Conservation (phyloP, 2,797 vertebrate species). For the Hypotaenidia philippensis region DNA sequence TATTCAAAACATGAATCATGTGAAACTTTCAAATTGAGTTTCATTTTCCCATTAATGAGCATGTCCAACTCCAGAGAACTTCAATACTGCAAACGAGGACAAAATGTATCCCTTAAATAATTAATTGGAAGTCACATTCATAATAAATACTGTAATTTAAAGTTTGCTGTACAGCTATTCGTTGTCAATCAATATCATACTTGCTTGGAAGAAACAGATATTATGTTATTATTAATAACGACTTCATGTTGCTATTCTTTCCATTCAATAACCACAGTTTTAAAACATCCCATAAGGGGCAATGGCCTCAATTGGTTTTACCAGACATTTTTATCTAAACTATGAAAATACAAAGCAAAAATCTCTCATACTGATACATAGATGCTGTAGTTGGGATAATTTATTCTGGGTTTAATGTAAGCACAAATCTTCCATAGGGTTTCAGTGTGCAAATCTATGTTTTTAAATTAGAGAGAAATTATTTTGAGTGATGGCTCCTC, state of each 20-base stretch:
- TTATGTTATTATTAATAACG: background rate
- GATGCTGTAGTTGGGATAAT: background rate
- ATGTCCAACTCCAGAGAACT: background rate
- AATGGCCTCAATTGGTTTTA: background rate
- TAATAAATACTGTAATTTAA: conserved; percentile 60
- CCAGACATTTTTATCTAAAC: background rate
- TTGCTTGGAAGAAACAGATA: background rate
- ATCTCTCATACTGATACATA: background rate
- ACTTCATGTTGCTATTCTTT: conserved; percentile 19
- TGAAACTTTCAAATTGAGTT: background rate
- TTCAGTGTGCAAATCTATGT: background rate
- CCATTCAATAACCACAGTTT: conserved; percentile 11
- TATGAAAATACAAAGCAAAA: background rate
- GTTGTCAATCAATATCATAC: conserved; percentile 29
- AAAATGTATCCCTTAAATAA: conserved; percentile 41
- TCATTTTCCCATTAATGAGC: conserved; percentile 30
- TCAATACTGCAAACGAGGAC: conserved; percentile 10
- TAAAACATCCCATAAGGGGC: background rate
- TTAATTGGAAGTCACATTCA: conserved; percentile 33
- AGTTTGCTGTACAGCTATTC: conserved; percentile 41
- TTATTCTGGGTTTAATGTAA: conserved; percentile 10
- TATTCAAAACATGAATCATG: background rate
- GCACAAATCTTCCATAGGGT: background rate
- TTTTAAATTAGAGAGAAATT: conserved; percentile 39
- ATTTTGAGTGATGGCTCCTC: conserved; percentile 45